phyloP scores from a whole-genome alignment of 92 coral and sea anemone species.

The Actinernus sp. region DNA sequence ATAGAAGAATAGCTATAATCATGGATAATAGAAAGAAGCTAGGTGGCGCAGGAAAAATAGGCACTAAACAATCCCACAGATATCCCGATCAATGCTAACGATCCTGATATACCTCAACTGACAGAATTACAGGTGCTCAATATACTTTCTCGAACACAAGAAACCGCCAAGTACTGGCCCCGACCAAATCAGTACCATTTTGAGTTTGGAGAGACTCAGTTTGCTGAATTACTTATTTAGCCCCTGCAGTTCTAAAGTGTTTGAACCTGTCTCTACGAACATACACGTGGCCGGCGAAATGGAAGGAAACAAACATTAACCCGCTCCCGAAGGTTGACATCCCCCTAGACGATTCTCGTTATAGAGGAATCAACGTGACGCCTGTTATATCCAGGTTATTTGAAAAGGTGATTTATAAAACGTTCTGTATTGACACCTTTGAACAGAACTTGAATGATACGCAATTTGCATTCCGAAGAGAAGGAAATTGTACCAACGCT shows the following conservation, averaged over 20 bases:
- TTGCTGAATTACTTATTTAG: not conserved
- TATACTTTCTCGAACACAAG: not conserved
- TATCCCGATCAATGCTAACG: too few relatives aligned
- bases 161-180: conserved; percentile 7
- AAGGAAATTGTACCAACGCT: too few relatives aligned
- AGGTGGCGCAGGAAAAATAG: too few relatives aligned
- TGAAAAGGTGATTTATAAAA: not conserved
- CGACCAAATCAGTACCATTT: not conserved
- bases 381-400: conserved; percentile 2
- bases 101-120: conserved; percentile 2
- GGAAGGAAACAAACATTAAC: too few relatives aligned
- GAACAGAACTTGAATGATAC: too few relatives aligned
- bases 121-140: not conserved
- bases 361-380: not conserved
- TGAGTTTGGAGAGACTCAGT: conserved; percentile 2
- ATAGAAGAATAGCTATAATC: too few relatives aligned
- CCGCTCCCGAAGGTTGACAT: too few relatives aligned
- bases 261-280: not conserved
- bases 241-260: conserved; percentile 1
- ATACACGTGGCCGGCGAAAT: too few relatives aligned
- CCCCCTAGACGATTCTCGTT: too few relatives aligned
- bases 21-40: too few relatives aligned
- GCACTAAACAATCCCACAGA: too few relatives aligned
- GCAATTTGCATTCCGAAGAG: too few relatives aligned
- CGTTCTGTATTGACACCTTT: conserved; percentile 4